A percentile compares a stretch with the other conserved stretches of the same genome.
These are phyloP conservation scores for Oncorhynchus gorbuscha DNA, from an alignment of 2,113 vertebrate genomes.

Conservation along the genomic window DNA sequence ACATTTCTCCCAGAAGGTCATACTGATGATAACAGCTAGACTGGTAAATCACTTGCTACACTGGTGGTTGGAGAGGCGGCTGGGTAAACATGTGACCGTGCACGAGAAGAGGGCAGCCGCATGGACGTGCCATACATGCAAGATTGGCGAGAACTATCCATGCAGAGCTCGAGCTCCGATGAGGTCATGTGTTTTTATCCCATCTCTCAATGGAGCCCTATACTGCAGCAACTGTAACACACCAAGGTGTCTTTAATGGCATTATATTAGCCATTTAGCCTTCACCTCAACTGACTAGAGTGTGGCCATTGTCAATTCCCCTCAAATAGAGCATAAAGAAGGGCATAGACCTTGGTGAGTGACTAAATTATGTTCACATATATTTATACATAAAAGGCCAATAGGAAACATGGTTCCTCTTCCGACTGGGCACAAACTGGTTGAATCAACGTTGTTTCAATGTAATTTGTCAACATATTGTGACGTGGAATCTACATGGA, in stretches of 20 bases:
- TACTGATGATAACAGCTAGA: background rate
- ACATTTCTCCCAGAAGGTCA: conserved; percentile 1
- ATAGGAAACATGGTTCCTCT: background rate
- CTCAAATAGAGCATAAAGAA: background rate
- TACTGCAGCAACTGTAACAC: conserved; percentile 5
- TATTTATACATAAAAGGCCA: background rate
- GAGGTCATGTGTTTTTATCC: conserved; percentile 45
- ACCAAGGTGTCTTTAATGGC: too few species aligned
- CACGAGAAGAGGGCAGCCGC: background rate
- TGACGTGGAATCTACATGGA: too few species aligned
- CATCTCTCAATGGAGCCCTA: background rate
- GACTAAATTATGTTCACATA: background rate
- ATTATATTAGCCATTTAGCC: too few species aligned
- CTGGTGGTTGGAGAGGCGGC: background rate
- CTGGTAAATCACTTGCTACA: conserved; percentile 6
- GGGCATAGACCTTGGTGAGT: too few species aligned
- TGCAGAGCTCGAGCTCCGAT: conserved; percentile 15
- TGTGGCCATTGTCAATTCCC: background rate
- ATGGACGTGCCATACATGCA: conserved; percentile 45
- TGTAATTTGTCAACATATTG: too few species aligned
- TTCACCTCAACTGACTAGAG: too few species aligned
- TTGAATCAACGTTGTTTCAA: too few species aligned
- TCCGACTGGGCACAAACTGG: too few species aligned
- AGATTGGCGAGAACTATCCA: conserved; percentile 18
- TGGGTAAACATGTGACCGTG: background rate